Base-by-base conservation (phyloP, 2,888 invertebrate genomes). In the Barypeithes pellucidus region DNA sequence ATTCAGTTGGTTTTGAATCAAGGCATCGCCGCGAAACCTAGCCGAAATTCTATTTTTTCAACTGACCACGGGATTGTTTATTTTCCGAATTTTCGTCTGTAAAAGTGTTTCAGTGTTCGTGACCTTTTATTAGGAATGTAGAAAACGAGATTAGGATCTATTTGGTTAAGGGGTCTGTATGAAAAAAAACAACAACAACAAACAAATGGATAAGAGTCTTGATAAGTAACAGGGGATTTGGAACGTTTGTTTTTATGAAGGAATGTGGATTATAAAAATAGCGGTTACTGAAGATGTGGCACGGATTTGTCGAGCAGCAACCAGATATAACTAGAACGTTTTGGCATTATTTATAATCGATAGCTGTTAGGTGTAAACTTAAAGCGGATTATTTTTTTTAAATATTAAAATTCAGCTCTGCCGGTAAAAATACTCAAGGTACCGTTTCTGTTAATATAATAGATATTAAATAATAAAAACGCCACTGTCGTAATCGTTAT, bases 1-100 rank as follows among this genome's bases (percentile, higher is more conserved):
- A 65, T 63, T 65, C 59, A 71, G 71, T 66, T 16, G 33, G 43
- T 43, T 43, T 52, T 70, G 43, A 63, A 57, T 63, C 29, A 16
- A 33, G 54, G 54, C 54, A 12, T 3, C 50, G 50, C 43, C 69
- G 54, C 57, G 69, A 45, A 33, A 39, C 63, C 45, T 57, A 57
- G 22, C 54, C 52, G 36, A 52, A 39, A 47, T 52, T 68, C 22
- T 52, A 22, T 45, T 54, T 54, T 54, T 54, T 33, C 16, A 11
- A 33, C 54, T 54, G 54, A 33, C 54, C 29, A 7, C 20, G 18
- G 43, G 5, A 41, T 68, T 60, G 41, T 41, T 43, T 68, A 16
- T 68, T 54, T 61, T 41, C 50, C 41, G 5, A n/a, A 67, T 22
- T 22, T 20, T 11, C 9, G 14, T 20, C 43, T 24, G 45, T 61